Base-by-base conservation (phyloP, 2,797 vertebrate species). In the Myiotriccus ornatus region DNA sequence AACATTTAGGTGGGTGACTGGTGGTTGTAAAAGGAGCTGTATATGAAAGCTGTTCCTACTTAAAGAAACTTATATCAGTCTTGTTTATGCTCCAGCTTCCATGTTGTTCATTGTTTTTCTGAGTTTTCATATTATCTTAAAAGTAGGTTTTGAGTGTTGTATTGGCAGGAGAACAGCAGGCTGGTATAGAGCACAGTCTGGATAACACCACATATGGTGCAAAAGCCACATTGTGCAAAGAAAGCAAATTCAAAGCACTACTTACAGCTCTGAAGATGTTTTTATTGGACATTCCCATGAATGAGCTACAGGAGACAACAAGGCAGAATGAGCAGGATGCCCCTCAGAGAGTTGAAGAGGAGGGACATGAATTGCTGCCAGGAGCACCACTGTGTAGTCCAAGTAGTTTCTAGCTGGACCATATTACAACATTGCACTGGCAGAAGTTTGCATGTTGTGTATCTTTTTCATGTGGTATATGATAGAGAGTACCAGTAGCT, bases 121-220 rank as follows among this genome's bases (percentile, higher is more conserved):
- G 74, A 65, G 23, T 56, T 90, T 82, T 65, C 30, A 20, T 0
- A 0, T 75, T 75, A 68, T 35, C 32, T 80, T 37, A 41, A 39
- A 84, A 79, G n/a, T 6, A 73, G n/a, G 5, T 41, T 90, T 92
- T 89, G 74, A 49, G 53, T 41, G 60, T 74, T 79, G 16, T 67
- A 37, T 39, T 87, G 78, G 14, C 63, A 76, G 44, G 39, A 53
- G 43, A 73, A 2, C 41, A 68, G 71, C 27, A 55, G 44, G 17
- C 62, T 82, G 59, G 52, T 76, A 16, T 35, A 44, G 50, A 83
- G 59, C 37, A 21, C n/a, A 3, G 44, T 27, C 41, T 92, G 49
- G 37, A 52, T 62, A 71, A 21, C 50, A 18, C 41, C 24, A n/a
- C 4, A 0, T 8, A 17, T 0, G 0, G n/a, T 85, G 39, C 28